Evolutionary conservation across 2,113 vertebrate species (phyloP).

Genomic region (Arizona elegans): DNA sequence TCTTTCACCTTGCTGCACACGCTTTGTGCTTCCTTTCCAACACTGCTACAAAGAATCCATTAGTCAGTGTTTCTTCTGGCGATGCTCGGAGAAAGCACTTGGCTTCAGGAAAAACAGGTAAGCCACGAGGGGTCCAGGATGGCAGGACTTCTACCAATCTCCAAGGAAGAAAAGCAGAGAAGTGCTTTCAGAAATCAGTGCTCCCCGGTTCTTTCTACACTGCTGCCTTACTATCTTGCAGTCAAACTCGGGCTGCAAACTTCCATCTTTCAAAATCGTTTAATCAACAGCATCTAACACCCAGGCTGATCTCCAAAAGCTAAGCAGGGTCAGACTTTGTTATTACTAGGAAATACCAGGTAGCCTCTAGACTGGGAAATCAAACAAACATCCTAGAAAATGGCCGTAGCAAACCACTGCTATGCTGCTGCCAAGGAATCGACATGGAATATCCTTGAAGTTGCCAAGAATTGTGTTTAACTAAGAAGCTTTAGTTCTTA

Average conservation of each 20-base stretch:
- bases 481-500: neutral
- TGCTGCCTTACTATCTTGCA: neutral
- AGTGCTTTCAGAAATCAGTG: neutral
- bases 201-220: neutral
- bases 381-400: neutral
- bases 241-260: neutral
- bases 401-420: neutral
- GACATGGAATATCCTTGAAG: neutral
- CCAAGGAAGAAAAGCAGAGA: neutral
- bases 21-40: conserved; percentile 65
- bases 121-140: conserved; percentile 84
- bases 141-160: conserved; percentile 80
- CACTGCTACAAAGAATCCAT: conserved; percentile 90
- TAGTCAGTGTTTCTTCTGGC: conserved; percentile 74
- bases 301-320: neutral
- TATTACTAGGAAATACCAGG: neutral
- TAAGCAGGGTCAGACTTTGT: neutral
- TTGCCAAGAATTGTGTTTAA: neutral
- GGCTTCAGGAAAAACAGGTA: conserved; percentile 68
- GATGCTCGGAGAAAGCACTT: conserved; percentile 84
- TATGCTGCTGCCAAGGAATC: neutral
- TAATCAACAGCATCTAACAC: neutral
- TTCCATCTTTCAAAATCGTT: neutral
- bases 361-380: neutral
- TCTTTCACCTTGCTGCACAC: neutral